Evolutionary conservation across 1,140 invertebrate species (phyloP), one percentile per base, ranked within the genome.

Genomic region (Globodera rostochiensis): DNA sequence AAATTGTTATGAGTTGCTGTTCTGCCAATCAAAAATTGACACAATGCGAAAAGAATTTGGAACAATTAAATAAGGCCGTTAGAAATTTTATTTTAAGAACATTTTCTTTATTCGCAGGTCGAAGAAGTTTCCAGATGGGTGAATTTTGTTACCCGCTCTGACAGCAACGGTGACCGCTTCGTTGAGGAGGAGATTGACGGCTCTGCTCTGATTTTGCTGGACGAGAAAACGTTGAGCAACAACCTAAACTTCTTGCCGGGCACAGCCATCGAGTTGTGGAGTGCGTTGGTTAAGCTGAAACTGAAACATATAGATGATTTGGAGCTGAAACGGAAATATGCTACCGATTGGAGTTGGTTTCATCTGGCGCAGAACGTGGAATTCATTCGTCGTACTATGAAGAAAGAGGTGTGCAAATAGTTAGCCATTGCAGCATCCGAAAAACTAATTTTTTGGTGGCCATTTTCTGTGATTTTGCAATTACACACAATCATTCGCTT

Each of bases 121-220:
- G 70, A 73, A 67, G 79, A 82, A 6, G 74, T 77, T 36, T 11
- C 81, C 46, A n/a, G 25, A n/a, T 82, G 81, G 81, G 81, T 73
- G 5, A 77, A 82, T 19, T 70, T 74, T 15, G 69, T 82, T 25
- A 73, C 66, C 49, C 36, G 53, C 71, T 83, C 80, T n/a, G 80
- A 71, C 21, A 67, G 15, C 25, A 77, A 73, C 53, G 80, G 67
- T 9, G 66, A 83, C 21, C 53, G 69, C 9, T 83, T 82, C 46
- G 67, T 74, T 13, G 82, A 82, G 50, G 73, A 82, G 60, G 81
- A 82, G 21, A 73, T 82, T 21, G 81, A 82, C 66, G 81, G 81
- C 64, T 46, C 45, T 45, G 60, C 81, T 13, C 46, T 82, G 15
- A 53, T 80, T 36, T 53, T 73, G 21, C 53, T 82, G 5, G 7